phyloP scores from a whole-genome alignment of 2,113 vertebrate species.

The Thalassoma bifasciatum region DNA sequence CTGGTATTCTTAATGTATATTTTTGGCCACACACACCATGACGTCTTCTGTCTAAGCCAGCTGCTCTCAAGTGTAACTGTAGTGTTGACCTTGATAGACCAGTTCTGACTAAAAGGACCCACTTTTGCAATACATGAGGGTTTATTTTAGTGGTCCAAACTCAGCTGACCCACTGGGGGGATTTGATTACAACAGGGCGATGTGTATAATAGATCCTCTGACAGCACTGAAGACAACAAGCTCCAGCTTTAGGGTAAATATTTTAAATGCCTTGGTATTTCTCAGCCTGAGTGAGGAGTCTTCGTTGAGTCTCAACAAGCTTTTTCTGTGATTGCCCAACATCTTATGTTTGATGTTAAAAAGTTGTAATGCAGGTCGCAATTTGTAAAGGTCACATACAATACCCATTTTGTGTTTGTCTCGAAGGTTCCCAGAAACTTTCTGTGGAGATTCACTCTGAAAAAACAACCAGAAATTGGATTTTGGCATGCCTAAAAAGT shows the following conservation, averaged over 20 bases:
- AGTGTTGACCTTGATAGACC: conserved; percentile 47
- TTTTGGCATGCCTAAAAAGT: no score
- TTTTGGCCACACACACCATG: conserved; percentile 43
- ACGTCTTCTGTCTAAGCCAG: conserved; percentile 29
- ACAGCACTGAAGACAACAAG: not conserved
- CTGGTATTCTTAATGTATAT: conserved; percentile 12
- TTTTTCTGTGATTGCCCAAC: no score
- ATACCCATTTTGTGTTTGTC: no score
- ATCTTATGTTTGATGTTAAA: no score
- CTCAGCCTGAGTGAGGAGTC: conserved; percentile 6
- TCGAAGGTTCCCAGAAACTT: no score
- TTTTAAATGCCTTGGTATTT: conserved; percentile 37
- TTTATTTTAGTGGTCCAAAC: conserved; percentile 37
- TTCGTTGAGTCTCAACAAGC: not conserved
- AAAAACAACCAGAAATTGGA: no score
- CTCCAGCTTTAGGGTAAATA: conserved; percentile 40
- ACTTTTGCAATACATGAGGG: conserved; percentile 23
- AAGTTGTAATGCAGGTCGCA: no score
- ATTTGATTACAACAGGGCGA: conserved; percentile 8
- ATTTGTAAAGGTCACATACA: no score
- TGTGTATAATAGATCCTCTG: conserved; percentile 25
- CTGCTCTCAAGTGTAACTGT: conserved; percentile 38
- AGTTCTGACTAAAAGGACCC: conserved; percentile 24
- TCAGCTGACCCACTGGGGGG: not conserved
- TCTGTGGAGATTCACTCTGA: no score